Base-by-base conservation (phyloP, 2,797 vertebrate genomes). In the Trachurus trachurus region DNA sequence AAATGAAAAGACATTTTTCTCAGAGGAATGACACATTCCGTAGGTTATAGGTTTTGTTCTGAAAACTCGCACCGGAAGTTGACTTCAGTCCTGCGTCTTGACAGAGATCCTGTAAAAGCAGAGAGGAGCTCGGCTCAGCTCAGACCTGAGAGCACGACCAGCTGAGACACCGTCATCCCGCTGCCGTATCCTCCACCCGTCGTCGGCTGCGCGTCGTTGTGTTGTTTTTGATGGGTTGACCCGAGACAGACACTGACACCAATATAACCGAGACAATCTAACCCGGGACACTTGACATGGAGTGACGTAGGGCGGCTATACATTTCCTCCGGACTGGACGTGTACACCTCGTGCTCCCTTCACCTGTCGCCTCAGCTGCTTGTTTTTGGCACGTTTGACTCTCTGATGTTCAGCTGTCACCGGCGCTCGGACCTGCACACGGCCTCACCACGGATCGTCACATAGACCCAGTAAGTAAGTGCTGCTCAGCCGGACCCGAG, bases 361-460 rank as follows among this genome's bases (percentile, higher is more conserved):
- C 54, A 16, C 69, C 47, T 66, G 71, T 66, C 49, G 21, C 67
- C 52, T 71, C 64, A 50, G 9, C 62, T 5, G 8, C 47, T 66
- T 6, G 49, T 78, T 73, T 57, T 40, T 15, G 75, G 52, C 54
- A 15, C 56, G 2, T 66, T 66, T 49, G 5, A 29, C 10, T 39
- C n/a, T 79, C 91, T 87, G 83, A 93, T 93, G 93, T 88, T 62
- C 87, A 87, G 56, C 76, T 82, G 76, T 69, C 40, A 66, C 73
- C 76, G 61, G 1, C 67, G 54, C 34, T 63, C 60, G 56, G 58
- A 84, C 70, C 81, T 26, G 70, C 87, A 72, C 45, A 91, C 83
- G 73, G 45, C 73, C 44, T 80, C 86, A 90, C 52, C 75, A 87
- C 91, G 89, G 89, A 93, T 70, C 88, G 4, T 12, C 88, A 82